Evolutionary conservation across 2,113 vertebrate species (phyloP).

Genomic region (Pachypanchax playfairii): DNA sequence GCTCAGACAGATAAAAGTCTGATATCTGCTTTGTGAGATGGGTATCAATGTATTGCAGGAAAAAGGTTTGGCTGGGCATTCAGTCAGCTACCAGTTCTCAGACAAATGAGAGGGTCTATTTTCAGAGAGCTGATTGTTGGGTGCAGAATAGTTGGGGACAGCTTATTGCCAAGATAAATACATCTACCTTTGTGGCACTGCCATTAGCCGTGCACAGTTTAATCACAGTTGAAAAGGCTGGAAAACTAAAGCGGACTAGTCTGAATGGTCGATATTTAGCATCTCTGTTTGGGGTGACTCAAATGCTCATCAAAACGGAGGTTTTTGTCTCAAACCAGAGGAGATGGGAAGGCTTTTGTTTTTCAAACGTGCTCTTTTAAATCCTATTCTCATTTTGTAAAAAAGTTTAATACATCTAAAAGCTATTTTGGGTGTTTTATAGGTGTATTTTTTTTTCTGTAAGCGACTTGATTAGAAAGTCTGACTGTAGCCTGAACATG

Average conservation of each 20-base stretch:
- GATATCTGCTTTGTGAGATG: slow-evolving; percentile 37
- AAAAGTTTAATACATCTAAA: background rate
- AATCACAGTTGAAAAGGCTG: slow-evolving; percentile 23
- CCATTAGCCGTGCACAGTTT: slow-evolving; percentile 50
- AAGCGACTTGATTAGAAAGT: slow-evolving; percentile 15
- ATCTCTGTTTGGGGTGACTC: slow-evolving; percentile 27
- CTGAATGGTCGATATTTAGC: slow-evolving; percentile 38
- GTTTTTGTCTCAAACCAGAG: slow-evolving; percentile 41
- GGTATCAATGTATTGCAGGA: slow-evolving; percentile 47
- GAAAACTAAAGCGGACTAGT: slow-evolving; percentile 32
- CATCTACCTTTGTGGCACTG: slow-evolving; percentile 38
- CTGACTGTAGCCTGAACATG: slow-evolving; percentile 29
- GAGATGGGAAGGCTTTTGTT: background rate
- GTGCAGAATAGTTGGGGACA: slow-evolving; percentile 13
- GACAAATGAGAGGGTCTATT: slow-evolving; percentile 37
- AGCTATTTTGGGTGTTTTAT: background rate
- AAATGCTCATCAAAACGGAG: slow-evolving; percentile 47
- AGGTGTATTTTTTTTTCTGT: background rate
- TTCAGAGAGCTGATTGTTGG: slow-evolving; percentile 46
- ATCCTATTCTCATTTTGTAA: slow-evolving; percentile 1
- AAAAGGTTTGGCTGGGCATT: slow-evolving; percentile 34
- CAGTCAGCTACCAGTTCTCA: slow-evolving; percentile 33
- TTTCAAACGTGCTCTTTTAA: slow-evolving; percentile 9
- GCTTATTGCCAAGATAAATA: slow-evolving; percentile 42
- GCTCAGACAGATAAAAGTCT: slow-evolving; percentile 59